These are phyloP conservation scores for Diuraphis noxia DNA, from an alignment of 1,140 invertebrate species.

Conservation along the genomic window DNA sequence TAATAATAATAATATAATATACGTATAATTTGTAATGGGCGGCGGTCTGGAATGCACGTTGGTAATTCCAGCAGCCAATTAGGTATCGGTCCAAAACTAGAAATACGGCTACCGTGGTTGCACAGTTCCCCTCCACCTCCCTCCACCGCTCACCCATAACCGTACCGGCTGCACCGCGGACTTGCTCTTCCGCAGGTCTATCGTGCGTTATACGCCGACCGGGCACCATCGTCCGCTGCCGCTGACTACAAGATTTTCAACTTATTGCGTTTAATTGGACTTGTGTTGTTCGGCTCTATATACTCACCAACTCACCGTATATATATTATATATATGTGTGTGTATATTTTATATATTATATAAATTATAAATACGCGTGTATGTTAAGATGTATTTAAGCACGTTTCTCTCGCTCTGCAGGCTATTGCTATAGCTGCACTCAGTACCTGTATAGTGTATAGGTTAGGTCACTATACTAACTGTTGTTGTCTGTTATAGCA, in stretches of 20 bases:
- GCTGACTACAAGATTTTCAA: conserved; percentile 25
- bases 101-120: conserved; percentile 39
- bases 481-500: background rate
- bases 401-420: conserved; percentile 1
- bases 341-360: background rate
- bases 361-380: background rate
- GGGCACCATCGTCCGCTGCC: background rate
- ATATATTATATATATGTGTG: background rate
- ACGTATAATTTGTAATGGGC: conserved; percentile 52
- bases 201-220: background rate
- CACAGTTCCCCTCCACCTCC: background rate
- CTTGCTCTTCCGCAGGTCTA: background rate
- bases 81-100: conserved; percentile 46
- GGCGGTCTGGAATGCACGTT: conserved; percentile 46
- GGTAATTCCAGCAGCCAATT: conserved; percentile 36
- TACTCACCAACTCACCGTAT: background rate
- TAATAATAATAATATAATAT: too few relatives aligned
- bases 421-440: too few relatives aligned
- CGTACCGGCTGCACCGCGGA: background rate
- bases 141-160: background rate
- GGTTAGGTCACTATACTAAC: too few relatives aligned
- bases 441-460: too few relatives aligned
- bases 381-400: background rate
- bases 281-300: background rate
- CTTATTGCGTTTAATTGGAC: conserved; percentile 50